Evolutionary conservation across 2,888 invertebrate species (phyloP).

Genomic region (Agrochola lota): DNA sequence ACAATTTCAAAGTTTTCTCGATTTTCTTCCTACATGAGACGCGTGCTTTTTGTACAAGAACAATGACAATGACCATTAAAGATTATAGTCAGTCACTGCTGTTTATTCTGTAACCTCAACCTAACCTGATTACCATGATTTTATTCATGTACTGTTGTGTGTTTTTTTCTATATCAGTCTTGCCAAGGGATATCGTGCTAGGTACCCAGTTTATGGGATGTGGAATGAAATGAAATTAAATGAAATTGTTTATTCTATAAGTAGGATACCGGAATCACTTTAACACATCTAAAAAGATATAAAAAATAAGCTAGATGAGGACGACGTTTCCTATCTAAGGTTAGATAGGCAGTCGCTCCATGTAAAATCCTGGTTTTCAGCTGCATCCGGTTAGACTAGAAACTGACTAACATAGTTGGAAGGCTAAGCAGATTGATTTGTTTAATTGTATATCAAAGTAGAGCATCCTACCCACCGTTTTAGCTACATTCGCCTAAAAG

Average conservation of each 20-base stretch:
- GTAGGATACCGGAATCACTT: no score
- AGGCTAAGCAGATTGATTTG: background rate
- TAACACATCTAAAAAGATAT: no score
- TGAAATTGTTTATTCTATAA: no score
- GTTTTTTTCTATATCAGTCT: background rate
- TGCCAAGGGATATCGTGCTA: background rate
- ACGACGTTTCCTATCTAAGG: no score
- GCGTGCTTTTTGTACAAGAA: background rate
- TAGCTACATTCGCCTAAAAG: slow-evolving; percentile 47
- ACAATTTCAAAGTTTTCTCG: background rate
- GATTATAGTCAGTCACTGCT: background rate
- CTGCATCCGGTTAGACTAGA: background rate
- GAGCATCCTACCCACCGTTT: slow-evolving; percentile 31
- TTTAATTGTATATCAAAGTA: background rate
- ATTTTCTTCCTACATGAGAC: background rate
- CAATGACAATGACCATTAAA: background rate
- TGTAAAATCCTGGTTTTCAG: no score
- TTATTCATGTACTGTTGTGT: background rate
- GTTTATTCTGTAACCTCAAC: background rate
- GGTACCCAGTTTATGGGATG: background rate
- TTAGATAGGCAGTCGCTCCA: no score
- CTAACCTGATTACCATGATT: background rate
- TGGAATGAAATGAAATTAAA: no score
- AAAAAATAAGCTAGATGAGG: no score
- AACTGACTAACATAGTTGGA: background rate